Base-by-base conservation (phyloP, 2,888 invertebrate species). In the Drosophila tanythrix region DNA sequence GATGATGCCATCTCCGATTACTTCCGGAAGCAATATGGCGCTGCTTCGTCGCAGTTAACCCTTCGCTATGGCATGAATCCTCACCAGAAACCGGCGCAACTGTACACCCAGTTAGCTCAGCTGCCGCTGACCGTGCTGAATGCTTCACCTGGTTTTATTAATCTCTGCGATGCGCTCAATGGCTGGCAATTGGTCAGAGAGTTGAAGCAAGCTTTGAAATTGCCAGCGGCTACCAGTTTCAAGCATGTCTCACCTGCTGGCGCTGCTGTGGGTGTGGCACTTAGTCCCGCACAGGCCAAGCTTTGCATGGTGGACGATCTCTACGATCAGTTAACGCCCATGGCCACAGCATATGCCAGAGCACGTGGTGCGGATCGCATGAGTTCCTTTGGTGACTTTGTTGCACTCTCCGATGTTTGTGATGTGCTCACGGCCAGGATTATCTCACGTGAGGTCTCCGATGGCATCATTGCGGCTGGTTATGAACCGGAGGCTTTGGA, bases 191-290 rank as follows among this genome's bases (percentile, higher is more conserved):
- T 99, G 68, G 99, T 99, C 0, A 95, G 95, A 73, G 99, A 99
- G 91, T 93, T 99, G 70, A 96, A 96, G 89, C 93, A 94, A 52
- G 97, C 97, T 0, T 93, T 98, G 10, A 95, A 95, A 6, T 92
- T 98, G 35, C 98, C 99, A 0, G 99, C 99, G 0, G 98, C 99
- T 0, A 96, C 98, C 0, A 99, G 99, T 67, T 99, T 99, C 93
- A 99, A 99, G 92, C 99, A 99, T 92, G 99, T 99, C 8, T 99
- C 99, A 33, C 99, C 99, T 0, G 99, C 99, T 18, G 99, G 99
- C 5, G 99, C 99, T 2, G 99, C 99, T 60, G 96, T 99, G 2
- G 99, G 97, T 0, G 94, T 96, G 38, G 96, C 98, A 0, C 94
- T 99, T 38, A 95, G 95, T 70, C 92, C 94, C 6, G 95, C 95